These are phyloP conservation scores for Phaedon cochleariae DNA, from an alignment of 2,888 invertebrate species.

Conservation along the genomic window DNA sequence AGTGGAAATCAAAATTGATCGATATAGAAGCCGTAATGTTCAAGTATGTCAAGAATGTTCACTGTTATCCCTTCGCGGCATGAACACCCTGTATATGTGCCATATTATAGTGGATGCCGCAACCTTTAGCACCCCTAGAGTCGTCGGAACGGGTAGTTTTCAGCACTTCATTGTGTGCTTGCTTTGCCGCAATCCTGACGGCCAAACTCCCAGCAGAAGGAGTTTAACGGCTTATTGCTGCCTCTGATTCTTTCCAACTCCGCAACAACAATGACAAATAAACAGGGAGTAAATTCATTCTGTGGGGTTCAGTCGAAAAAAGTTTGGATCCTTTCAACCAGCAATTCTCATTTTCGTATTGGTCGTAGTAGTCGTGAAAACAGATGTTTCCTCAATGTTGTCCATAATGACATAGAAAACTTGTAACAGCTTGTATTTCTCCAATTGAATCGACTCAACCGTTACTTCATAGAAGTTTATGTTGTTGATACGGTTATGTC, in stretches of 20 bases:
- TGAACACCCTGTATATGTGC: slow-evolving; percentile 18
- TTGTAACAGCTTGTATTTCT: too few species aligned
- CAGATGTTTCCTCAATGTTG: too few species aligned
- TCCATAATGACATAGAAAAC: too few species aligned
- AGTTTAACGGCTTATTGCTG: neutral
- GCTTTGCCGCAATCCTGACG: neutral
- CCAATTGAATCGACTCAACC: too few species aligned
- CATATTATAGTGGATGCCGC: slow-evolving; percentile 20
- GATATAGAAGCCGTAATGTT: too few species aligned
- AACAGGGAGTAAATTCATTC: neutral
- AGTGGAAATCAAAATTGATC: too few species aligned
- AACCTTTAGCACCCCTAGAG: slow-evolving; percentile 15
- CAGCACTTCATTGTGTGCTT: neutral
- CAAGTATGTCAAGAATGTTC: too few species aligned
- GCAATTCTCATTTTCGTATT: neutral
- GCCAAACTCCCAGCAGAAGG: neutral
- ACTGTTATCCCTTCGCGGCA: too few species aligned
- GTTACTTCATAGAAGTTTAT: too few species aligned
- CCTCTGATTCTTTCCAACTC: neutral
- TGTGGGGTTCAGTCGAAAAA: neutral
- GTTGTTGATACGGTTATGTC: too few species aligned
- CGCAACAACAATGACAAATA: neutral
- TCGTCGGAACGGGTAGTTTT: slow-evolving; percentile 22
- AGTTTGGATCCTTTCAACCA: neutral
- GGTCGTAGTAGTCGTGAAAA: too few species aligned